phyloP scores from a whole-genome alignment of 64 coral and sea anemone genomes.

The Stichodactyla helianthus region DNA sequence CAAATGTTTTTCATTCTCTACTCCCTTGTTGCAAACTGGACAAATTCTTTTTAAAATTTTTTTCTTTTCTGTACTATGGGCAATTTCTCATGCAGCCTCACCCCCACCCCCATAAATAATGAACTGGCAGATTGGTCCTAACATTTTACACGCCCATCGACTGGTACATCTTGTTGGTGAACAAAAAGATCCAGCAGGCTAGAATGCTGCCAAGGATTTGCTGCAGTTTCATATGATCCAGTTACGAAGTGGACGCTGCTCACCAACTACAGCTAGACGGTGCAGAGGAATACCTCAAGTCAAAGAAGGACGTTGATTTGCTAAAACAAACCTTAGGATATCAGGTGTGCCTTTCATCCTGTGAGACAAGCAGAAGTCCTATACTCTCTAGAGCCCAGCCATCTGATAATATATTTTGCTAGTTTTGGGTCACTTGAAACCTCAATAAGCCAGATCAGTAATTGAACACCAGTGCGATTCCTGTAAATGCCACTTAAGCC shows the following conservation, averaged over 20 bases:
- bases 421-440: slow-evolving; percentile 27
- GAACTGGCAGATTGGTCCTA: slow-evolving; percentile 83
- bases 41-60: too few species aligned
- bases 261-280: slow-evolving; percentile 54
- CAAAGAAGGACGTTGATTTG: slow-evolving; percentile 61
- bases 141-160: slow-evolving; percentile 70
- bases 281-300: slow-evolving; percentile 56
- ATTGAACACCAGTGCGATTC: too few species aligned
- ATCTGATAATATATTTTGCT: slow-evolving; percentile 47
- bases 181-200: slow-evolving; percentile 51
- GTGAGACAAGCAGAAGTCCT: slow-evolving; percentile 32
- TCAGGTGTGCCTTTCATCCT: slow-evolving; percentile 87
- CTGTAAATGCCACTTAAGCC: too few species aligned
- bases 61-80: too few species aligned
- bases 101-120: too few species aligned
- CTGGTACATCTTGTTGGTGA: slow-evolving; percentile 64
- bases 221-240: slow-evolving; percentile 60
- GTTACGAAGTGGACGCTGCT: slow-evolving; percentile 84
- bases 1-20: too few species aligned
- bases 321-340: slow-evolving; percentile 68
- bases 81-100: too few species aligned
- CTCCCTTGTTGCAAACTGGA: too few species aligned
- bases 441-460: not conserved
- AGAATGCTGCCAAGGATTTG: slow-evolving; percentile 73
- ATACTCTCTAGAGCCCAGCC: slow-evolving; percentile 66